Evolutionary conservation across 1,140 invertebrate species (phyloP).

Genomic region (Nasonia longicornis): DNA sequence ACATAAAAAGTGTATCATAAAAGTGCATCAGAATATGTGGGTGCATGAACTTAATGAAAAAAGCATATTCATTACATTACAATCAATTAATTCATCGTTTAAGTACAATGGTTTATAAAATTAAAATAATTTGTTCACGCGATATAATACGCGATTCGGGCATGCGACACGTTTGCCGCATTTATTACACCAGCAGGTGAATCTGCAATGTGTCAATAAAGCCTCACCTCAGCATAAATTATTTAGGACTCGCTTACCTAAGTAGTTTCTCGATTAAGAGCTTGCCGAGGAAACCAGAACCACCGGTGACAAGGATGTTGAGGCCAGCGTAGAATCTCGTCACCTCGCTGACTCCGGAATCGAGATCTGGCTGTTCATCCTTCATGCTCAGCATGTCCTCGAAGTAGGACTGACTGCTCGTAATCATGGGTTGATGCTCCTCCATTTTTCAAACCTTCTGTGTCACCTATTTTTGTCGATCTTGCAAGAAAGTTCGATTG

Average conservation of each 20-base stretch:
- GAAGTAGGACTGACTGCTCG: constrained; percentile 36
- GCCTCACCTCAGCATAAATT: constrained; percentile 26
- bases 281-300: constrained; percentile 79
- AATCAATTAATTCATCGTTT: no score
- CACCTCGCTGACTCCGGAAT: constrained; percentile 50
- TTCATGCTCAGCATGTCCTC: constrained; percentile 48
- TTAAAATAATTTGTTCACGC: no score
- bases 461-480: not conserved
- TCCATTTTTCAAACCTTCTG: constrained; percentile 10
- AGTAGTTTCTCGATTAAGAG: constrained; percentile 77
- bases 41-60: no score
- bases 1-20: no score
- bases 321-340: constrained; percentile 55
- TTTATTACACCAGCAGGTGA: not conserved
- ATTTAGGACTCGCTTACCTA: constrained; percentile 52
- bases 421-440: not conserved
- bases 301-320: constrained; percentile 69
- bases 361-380: constrained; percentile 17
- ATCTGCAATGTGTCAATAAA: constrained; percentile 8
- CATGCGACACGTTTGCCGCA: no score
- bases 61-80: no score
- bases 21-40: no score
- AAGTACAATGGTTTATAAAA: no score
- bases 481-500: not conserved
- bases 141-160: not conserved